Conservation (phyloP, 2,113 vertebrate species). For the Triplophysa dalaica region DNA sequence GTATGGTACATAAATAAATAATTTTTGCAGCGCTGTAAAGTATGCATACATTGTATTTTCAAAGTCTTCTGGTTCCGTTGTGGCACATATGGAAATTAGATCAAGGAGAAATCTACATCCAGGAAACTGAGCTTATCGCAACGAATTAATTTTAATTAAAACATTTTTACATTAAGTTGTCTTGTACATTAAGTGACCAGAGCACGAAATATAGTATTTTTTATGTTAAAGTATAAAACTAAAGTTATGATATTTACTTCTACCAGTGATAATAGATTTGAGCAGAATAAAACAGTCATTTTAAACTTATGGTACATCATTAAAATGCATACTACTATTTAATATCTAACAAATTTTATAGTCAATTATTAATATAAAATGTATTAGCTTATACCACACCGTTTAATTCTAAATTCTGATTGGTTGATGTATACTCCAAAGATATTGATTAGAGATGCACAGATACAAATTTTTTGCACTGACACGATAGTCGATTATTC, state of each 20-base stretch:
- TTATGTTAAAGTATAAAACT: neutral
- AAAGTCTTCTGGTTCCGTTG: slow-evolving; percentile 3
- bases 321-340: too few relatives aligned
- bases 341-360: too few relatives aligned
- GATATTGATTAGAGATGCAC: too few relatives aligned
- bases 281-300: too few relatives aligned
- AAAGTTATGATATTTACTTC: neutral
- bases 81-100: neutral
- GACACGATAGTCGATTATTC: too few relatives aligned
- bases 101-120: slow-evolving; percentile 11
- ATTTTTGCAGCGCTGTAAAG: slow-evolving; percentile 8
- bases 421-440: too few relatives aligned
- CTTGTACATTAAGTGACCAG: neutral
- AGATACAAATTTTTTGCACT: too few relatives aligned
- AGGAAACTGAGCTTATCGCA: neutral
- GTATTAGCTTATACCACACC: too few relatives aligned
- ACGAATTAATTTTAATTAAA: neutral
- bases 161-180: too few relatives aligned
- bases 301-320: too few relatives aligned
- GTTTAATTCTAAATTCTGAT: too few relatives aligned
- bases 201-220: slow-evolving; percentile 9
- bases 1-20: neutral
- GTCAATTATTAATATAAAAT: too few relatives aligned
- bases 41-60: neutral
- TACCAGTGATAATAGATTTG: neutral